A percentile compares a stretch with the other conserved stretches of the same genome.
Evolutionary conservation across 2,888 invertebrate genomes (phyloP).

Genomic region (Serripes groenlandicus): DNA sequence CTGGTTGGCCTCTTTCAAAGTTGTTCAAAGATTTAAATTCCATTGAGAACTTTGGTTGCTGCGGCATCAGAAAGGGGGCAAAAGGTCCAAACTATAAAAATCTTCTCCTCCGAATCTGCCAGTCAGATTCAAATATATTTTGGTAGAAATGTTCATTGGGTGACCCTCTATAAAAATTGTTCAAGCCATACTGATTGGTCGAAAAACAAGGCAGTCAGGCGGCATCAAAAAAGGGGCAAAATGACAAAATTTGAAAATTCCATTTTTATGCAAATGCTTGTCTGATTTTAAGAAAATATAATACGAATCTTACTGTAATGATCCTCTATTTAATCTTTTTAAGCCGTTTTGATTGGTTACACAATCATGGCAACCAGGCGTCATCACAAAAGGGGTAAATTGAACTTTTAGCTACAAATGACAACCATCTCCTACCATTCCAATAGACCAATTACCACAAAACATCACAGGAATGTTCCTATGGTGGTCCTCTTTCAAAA

Average conservation of each 20-base stretch:
- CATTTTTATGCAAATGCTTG: no score
- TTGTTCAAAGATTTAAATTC: not conserved
- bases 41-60: not conserved
- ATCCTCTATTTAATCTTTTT: no score
- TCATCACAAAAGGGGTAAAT: no score
- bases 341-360: no score
- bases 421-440: no score
- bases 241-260: not conserved
- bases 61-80: not conserved
- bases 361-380: no score
- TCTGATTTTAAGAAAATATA: no score
- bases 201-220: not conserved
- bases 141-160: not conserved
- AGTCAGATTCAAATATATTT: not conserved
- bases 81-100: not conserved
- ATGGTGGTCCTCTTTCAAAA: no score
- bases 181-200: not conserved
- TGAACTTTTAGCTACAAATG: no score
- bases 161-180: not conserved
- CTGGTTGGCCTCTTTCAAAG: not conserved
- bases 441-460: no score
- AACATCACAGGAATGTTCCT: no score
- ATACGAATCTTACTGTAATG: no score
- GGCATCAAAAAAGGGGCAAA: not conserved
- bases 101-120: not conserved